Conservation (phyloP, 1,140 invertebrate species). For the Caenorhabditis briggsae region DNA sequence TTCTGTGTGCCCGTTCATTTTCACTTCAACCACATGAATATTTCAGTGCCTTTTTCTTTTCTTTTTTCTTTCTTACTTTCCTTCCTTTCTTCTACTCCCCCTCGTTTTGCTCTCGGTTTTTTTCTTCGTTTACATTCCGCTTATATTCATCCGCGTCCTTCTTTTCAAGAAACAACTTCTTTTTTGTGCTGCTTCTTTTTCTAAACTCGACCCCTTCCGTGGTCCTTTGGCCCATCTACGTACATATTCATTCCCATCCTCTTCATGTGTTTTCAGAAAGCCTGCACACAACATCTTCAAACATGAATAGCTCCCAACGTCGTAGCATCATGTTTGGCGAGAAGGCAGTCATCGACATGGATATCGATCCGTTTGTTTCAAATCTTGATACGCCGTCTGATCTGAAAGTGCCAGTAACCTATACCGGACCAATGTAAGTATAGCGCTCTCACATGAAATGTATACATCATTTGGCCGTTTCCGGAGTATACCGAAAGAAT, state of each 20-base stretch:
- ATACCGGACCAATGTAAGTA: constrained; percentile 32
- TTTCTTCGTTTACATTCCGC: constrained; percentile 38
- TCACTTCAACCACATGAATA: constrained; percentile 49
- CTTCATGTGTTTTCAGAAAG: constrained; percentile 5
- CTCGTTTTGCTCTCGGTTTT: neutral
- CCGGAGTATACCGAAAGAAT: too few species aligned
- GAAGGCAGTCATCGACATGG: constrained; percentile 38
- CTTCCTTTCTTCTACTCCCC: neutral
- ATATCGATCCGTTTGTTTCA: constrained; percentile 33
- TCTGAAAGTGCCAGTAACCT: constrained; percentile 7
- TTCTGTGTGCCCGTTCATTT: neutral
- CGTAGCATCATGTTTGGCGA: constrained; percentile 44
- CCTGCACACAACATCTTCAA: neutral
- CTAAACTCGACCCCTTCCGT: neutral
- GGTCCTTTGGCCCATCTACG: neutral
- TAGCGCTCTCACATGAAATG: too few species aligned
- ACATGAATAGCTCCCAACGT: constrained; percentile 48
- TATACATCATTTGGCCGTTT: too few species aligned
- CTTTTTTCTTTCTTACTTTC: constrained; percentile 1
- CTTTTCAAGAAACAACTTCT: constrained; percentile 43
- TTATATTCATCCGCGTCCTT: constrained; percentile 31
- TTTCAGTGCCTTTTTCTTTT: constrained; percentile 39
- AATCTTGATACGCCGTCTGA: constrained; percentile 23
- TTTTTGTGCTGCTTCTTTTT: neutral
- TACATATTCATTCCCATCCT: constrained; percentile 24